Conservation (phyloP, 2,888 invertebrate species). For the Sipha maydis region DNA sequence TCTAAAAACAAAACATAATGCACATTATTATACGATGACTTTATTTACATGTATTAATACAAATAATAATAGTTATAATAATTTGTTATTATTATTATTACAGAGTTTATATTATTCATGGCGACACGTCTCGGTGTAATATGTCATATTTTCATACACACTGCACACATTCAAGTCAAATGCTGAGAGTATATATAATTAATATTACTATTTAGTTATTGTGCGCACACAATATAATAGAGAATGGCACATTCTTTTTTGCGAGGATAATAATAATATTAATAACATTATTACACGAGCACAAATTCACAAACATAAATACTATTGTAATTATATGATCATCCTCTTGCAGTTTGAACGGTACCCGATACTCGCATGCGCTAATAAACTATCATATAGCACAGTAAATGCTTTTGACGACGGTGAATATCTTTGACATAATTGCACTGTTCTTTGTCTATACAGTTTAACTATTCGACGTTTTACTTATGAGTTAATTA, state of each 20-base stretch:
- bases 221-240: not conserved
- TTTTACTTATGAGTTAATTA: no score
- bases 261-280: not conserved
- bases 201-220: not conserved
- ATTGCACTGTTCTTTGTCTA: no score
- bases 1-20: not conserved
- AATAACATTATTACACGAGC: not conserved
- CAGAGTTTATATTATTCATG: not conserved
- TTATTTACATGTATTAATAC: not conserved
- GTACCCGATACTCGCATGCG: not conserved
- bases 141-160: not conserved
- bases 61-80: not conserved
- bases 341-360: not conserved
- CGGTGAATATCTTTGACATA: not conserved
- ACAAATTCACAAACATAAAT: not conserved
- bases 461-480: no score
- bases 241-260: not conserved
- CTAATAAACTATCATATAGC: not conserved
- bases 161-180: not conserved
- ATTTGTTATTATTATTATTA: not conserved
- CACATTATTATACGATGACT: not conserved
- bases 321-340: not conserved
- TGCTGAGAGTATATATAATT: not conserved
- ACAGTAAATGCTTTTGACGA: not conserved
- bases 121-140: not conserved